Percentiles rank a stretch among this genome's conserved stretches.
phyloP scores from a whole-genome alignment of 2,888 invertebrate genomes.

The Drosophila conformis region DNA sequence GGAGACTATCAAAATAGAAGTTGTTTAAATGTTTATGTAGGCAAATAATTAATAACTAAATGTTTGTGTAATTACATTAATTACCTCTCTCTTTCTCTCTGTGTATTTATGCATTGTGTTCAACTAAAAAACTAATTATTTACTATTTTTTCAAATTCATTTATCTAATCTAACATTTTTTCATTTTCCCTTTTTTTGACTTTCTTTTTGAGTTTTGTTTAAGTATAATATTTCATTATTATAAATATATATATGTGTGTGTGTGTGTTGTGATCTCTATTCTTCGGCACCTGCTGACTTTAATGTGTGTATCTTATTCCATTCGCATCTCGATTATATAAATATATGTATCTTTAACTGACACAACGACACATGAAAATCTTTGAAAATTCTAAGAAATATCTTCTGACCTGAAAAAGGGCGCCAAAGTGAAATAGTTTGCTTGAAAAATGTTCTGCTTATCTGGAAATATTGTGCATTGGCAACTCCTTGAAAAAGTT shows the following conservation, averaged over 20 bases:
- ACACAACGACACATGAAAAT: not conserved
- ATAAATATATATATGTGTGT: not conserved
- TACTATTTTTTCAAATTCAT: not conserved
- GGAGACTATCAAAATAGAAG: constrained; percentile 1
- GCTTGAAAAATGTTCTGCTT: not conserved
- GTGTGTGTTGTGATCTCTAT: not conserved
- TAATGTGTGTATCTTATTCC: not conserved
- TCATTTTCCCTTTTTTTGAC: too few species aligned
- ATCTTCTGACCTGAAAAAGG: not conserved
- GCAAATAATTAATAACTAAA: constrained; percentile 7
- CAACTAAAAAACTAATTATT: not conserved
- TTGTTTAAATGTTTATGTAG: constrained; percentile 32
- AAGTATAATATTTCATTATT: not conserved
- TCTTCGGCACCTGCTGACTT: not conserved
- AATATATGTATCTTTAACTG: not conserved
- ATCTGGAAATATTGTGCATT: not conserved
- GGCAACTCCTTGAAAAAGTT: not conserved
- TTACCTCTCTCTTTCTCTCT: not conserved
- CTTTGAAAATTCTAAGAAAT: not conserved
- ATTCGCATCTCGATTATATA: not conserved
- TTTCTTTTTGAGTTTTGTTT: not conserved
- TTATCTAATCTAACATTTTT: not conserved
- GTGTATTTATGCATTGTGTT: not conserved
- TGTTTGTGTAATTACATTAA: constrained; percentile 5
- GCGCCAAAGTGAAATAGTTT: not conserved